Percentiles rank a stretch among this genome's conserved stretches.
These are phyloP conservation scores for Pagetopsis macropterus DNA, from an alignment of 2,797 vertebrate genomes.

Conservation along the genomic window DNA sequence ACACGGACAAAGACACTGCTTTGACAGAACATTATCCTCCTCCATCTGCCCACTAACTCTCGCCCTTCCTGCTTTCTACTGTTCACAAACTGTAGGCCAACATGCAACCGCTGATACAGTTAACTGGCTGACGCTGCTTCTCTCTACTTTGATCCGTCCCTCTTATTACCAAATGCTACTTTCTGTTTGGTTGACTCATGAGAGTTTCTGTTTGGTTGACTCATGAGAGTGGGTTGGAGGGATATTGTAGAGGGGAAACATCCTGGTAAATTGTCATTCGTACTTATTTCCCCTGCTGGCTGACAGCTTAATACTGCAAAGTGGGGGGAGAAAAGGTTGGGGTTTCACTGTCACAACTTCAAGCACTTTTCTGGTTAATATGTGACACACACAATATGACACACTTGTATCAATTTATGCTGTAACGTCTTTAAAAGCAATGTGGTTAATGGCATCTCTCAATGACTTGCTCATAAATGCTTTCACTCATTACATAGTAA, in stretches of 20 bases:
- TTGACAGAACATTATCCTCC: neutral
- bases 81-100: conserved; percentile 2
- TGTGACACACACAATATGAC: neutral
- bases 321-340: conserved; percentile 4
- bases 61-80: neutral
- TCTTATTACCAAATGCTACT: conserved; percentile 36
- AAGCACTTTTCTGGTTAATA: neutral
- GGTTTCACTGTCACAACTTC: conserved; percentile 10
- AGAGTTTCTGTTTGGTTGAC: conserved; percentile 45
- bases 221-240: conserved; percentile 33
- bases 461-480: conserved; percentile 2
- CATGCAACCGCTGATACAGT: conserved; percentile 4
- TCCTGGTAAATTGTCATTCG: conserved; percentile 54
- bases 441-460: neutral
- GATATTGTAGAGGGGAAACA: conserved; percentile 39
- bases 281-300: conserved; percentile 58
- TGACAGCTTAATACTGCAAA: conserved; percentile 28
- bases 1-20: conserved; percentile 1
- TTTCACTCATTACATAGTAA: conserved; percentile 16
- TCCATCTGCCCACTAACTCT: conserved; percentile 7
- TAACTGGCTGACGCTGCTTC: conserved; percentile 7
- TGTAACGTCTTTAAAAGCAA: conserved; percentile 3
- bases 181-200: conserved; percentile 45
- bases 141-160: conserved; percentile 27
- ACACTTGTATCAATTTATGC: neutral